phyloP scores from a whole-genome alignment of 2,888 invertebrate species.

The Phyllotreta cruciferae region DNA sequence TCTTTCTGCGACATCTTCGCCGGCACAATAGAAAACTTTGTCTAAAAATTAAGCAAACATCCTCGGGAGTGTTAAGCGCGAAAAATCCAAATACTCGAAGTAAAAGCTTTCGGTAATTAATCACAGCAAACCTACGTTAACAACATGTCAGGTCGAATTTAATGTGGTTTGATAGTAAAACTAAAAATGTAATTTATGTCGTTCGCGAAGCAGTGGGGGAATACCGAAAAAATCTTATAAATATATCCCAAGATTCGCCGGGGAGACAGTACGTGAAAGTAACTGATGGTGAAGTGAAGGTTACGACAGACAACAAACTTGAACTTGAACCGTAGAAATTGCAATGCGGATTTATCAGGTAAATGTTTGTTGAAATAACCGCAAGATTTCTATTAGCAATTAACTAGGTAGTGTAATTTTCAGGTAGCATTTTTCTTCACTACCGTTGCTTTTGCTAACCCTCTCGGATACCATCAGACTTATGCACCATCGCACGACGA shows the following conservation, averaged over 20 bases:
- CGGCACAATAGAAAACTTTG: no score
- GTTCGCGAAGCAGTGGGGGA: conserved; percentile 40
- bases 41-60: no score
- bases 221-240: conserved; percentile 50
- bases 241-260: conserved; percentile 50
- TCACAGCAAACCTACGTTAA: not conserved
- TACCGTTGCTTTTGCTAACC: conserved; percentile 18
- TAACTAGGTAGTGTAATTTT: no score
- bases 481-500: conserved; percentile 46
- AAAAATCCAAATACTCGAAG: not conserved
- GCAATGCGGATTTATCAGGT: conserved; percentile 45
- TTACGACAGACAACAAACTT: conserved; percentile 42
- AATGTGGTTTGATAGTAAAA: not conserved
- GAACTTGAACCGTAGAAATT: conserved; percentile 45
- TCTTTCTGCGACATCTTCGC: no score
- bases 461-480: conserved; percentile 24
- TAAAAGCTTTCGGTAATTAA: no score
- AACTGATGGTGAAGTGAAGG: conserved; percentile 42
- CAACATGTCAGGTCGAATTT: not conserved
- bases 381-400: not conserved
- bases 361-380: conserved; percentile 15
- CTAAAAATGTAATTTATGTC: not conserved
- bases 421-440: conserved; percentile 21
- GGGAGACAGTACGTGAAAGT: conserved; percentile 53
- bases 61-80: no score